phyloP scores from a whole-genome alignment of 2,113 vertebrate genomes.

The Eublepharis macularius region DNA sequence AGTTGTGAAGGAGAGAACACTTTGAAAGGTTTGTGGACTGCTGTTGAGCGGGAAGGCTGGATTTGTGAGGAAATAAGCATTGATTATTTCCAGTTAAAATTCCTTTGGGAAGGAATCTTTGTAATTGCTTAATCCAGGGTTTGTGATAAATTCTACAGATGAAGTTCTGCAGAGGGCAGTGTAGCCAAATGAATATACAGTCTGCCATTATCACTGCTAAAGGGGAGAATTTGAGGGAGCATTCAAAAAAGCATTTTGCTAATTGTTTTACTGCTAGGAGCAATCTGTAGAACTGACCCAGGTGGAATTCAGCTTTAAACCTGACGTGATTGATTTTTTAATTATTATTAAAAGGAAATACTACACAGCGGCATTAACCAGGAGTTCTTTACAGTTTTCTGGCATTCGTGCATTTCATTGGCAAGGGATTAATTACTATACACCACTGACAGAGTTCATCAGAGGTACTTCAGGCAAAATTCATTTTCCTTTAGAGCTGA shows the following conservation, averaged over 20 bases:
- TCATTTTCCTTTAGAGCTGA: background rate
- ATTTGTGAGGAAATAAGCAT: background rate
- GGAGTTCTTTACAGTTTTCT: background rate
- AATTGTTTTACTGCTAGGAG: background rate
- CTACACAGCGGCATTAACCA: too few species aligned
- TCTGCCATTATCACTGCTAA: background rate
- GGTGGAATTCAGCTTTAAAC: background rate
- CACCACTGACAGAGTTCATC: background rate
- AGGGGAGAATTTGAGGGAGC: background rate
- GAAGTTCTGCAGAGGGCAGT: background rate
- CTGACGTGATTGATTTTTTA: background rate
- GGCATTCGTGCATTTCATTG: background rate
- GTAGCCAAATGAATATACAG: background rate
- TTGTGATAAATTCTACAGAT: background rate
- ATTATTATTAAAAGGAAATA: background rate
- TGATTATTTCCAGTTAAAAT: constrained; percentile 1
- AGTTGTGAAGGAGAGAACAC: background rate
- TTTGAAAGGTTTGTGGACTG: background rate
- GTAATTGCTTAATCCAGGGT: background rate
- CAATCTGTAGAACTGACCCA: background rate
- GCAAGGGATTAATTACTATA: background rate
- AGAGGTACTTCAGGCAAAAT: too few species aligned
- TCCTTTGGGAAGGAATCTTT: background rate
- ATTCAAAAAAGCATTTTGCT: background rate
- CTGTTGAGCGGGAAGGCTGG: background rate